Evolutionary conservation across 2,113 vertebrate species (phyloP), one percentile per base, ranked within the genome.

Genomic region (Morphnarchus princeps): DNA sequence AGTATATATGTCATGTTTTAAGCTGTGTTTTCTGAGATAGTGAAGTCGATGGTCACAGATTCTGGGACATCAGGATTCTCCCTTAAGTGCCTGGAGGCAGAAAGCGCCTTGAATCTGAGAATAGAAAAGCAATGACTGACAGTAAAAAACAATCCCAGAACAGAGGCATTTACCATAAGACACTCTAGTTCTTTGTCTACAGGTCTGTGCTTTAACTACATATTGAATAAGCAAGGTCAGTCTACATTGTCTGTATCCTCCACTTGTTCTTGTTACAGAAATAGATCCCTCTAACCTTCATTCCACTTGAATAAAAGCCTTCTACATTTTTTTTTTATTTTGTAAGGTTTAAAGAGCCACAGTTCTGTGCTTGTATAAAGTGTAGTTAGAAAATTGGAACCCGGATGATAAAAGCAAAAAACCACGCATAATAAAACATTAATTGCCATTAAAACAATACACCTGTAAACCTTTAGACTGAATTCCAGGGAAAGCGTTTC

Each of bases 201-300:
- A 50, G 49, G 57, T 78, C 63, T 91, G 6, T 69, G 28, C 32
- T 95, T 87, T 85, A 85, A 63, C 38, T 55, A 82, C 17, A 29
- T 74, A 52, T 67, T 91, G 82, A 89, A 82, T 94, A 92, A 80
- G 47, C 91, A 94, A 91, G 84, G 82, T 89, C 91, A 91, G 63
- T 49, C 82, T 86, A 61, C 32, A 92, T 77, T 78, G 38, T 94
- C 76, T 63, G 86, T 67, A 92, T 93, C 59, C 52, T 97, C 91
- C 94, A 96, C 93, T 95, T 94, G 43, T 86, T 97, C 91, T 95
- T 95, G 77, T 86, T 94, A 79, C 80, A 97, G 95, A 97, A 97
- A 97, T 93, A 88, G 81, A 87, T 92, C 93, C 86, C 82, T 85
- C 87, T 72, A 97, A 90, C 85, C 86, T 96, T 94, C 82, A 87